Base-by-base conservation (phyloP, 1,140 invertebrate genomes). In the Drosophila obscura region DNA sequence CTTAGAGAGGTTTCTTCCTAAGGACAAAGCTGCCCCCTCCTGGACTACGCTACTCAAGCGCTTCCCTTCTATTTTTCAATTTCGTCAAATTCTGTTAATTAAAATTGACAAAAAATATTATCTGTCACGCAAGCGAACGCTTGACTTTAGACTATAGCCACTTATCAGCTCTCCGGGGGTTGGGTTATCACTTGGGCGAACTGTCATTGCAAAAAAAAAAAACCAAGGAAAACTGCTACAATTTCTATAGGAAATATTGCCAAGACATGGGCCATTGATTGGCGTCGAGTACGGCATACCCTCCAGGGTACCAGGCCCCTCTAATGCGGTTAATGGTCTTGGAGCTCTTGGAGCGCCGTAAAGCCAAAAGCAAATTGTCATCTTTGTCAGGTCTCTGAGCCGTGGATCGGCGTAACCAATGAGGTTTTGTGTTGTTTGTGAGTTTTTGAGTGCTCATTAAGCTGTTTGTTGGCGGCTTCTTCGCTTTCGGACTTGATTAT, bases 361-460 rank as follows among this genome's bases (percentile, higher is more conserved):
- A 39, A 11, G n/a, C 68, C 48, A 39, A 48, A 53, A 69, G 57
- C 50, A 66, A 57, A 69, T 49, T 68, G 50, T 69, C 66, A 69
- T 69, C 63, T 43, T 13, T 48, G 24, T 57, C 24, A 15, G 15
- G 22, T 15, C 50, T 19, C 15, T 31, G 28, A 58, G 15, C 24
- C 15, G 22, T 13, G 35, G 35, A 39, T 5, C 35, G 49, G 16
- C 16, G 11, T 19, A 45, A 19, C 35, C 11, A 39, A 13, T 44
- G 26, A 45, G 48, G 11, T 35, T 60, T 65, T 2, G 26, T 39
- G 5, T 11, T n/a, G 55, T 64, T 73, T 59, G 26, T 49, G 52
- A 46, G 62, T 55, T 45, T 78, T 79, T 56, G 48, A 78, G 69
- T 62, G 80, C 74, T 79, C 75, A 83, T 82, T 82, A 78, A 78